A percentile compares a stretch with the other conserved stretches of the same genome.
These are phyloP conservation scores for Chloropsis cyanopogon DNA, from an alignment of 2,113 vertebrate genomes.

Conservation along the genomic window DNA sequence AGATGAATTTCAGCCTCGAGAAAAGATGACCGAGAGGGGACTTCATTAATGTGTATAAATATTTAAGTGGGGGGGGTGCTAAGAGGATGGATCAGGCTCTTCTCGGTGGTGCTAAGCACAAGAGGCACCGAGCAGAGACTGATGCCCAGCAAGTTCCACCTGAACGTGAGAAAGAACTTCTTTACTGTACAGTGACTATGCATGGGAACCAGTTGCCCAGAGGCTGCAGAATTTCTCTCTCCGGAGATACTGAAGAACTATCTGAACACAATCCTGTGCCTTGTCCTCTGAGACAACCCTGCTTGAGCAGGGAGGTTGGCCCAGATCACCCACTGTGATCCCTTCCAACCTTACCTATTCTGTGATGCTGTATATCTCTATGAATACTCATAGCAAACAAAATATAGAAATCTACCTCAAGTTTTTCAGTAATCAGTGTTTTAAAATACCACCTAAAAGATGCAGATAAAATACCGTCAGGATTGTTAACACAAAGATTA, in stretches of 20 bases:
- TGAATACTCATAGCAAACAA: not conserved
- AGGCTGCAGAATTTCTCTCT: no score
- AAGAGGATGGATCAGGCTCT: not conserved
- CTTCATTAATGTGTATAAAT: not conserved
- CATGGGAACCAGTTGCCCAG: not conserved
- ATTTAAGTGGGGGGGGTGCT: fast-evolving
- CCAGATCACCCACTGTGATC: not conserved
- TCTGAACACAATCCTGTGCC: not conserved
- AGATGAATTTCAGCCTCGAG: not conserved
- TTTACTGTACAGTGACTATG: no score
- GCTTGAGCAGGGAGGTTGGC: not conserved
- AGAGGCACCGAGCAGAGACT: not conserved
- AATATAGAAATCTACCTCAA: not conserved
- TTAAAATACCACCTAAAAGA: not conserved
- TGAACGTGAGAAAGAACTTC: not conserved
- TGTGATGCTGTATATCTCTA: not conserved
- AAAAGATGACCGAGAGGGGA: not conserved
- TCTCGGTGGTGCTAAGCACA: not conserved
- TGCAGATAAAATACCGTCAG: not conserved
- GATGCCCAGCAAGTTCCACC: not conserved
- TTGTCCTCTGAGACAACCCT: not conserved
- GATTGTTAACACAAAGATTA: not conserved
- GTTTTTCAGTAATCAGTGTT: not conserved
- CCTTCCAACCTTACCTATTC: not conserved
- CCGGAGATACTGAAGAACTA: not conserved